A percentile compares a stretch with the other conserved stretches of the same genome.
Conservation (phyloP, 1,140 invertebrate species). For the Hycleus phaleratus region DNA sequence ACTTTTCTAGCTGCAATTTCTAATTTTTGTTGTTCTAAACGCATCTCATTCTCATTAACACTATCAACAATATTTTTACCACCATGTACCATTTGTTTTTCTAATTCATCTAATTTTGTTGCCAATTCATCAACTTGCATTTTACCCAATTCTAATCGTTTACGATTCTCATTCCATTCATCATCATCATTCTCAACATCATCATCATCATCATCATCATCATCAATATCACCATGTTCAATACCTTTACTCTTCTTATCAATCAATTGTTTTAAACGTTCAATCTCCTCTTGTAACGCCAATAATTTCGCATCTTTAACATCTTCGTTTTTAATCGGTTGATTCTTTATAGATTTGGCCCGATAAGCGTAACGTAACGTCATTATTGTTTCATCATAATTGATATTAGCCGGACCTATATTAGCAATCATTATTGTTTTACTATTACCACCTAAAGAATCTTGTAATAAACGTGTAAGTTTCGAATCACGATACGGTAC, state of each 20-base stretch:
- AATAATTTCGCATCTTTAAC: conserved; percentile 47
- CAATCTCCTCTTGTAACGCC: conserved; percentile 37
- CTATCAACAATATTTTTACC: conserved; percentile 83
- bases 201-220: conserved; percentile 20
- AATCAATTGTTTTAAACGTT: conserved; percentile 35
- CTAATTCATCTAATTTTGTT: conserved; percentile 59
- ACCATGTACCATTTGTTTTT: conserved; percentile 81
- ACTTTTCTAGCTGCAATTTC: conserved; percentile 83
- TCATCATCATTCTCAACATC: conserved; percentile 31
- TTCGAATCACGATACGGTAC: conserved; percentile 94
- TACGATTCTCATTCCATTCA: conserved; percentile 26
- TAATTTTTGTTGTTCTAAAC: conserved; percentile 66
- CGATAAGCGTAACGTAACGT: conserved; percentile 88
- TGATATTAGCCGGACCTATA: conserved; percentile 91
- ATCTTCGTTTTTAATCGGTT: conserved; percentile 92
- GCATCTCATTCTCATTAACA: conserved; percentile 80
- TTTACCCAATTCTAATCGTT: conserved; percentile 35
- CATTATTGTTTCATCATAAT: conserved; percentile 91
- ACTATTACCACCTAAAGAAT: conserved; percentile 91
- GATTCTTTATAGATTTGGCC: conserved; percentile 92
- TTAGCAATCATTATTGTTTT: conserved; percentile 97
- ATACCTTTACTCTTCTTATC: conserved; percentile 32
- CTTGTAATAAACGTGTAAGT: conserved; percentile 84
- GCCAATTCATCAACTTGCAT: conserved; percentile 40
- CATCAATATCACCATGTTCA: conserved; percentile 18